phyloP scores from a whole-genome alignment of 2,888 invertebrate genomes.

The Cosmorhoe ocellata region DNA sequence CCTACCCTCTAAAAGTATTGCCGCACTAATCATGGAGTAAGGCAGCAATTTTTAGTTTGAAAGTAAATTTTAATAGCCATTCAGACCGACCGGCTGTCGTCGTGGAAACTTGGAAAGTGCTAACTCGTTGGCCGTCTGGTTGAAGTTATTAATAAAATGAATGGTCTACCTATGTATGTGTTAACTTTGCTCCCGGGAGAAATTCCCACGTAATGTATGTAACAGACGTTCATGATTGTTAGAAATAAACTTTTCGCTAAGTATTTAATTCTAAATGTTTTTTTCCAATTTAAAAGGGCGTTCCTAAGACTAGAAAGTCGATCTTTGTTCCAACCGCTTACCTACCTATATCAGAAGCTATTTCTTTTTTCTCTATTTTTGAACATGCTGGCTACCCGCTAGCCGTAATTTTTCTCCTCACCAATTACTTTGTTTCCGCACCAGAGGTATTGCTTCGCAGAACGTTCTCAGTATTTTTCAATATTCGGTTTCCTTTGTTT shows the following conservation, averaged over 20 bases:
- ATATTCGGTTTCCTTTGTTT: slow-evolving; percentile 43
- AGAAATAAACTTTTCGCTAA: slow-evolving; percentile 10
- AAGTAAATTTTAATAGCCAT: slow-evolving; percentile 52
- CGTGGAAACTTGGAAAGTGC: slow-evolving; percentile 45
- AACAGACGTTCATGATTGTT: slow-evolving; percentile 21
- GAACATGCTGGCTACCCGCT: slow-evolving; percentile 52
- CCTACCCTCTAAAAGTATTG: slow-evolving; percentile 28
- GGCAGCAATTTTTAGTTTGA: slow-evolving; percentile 42
- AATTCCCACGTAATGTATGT: slow-evolving; percentile 24
- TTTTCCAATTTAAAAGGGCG: slow-evolving; percentile 27
- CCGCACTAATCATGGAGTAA: slow-evolving; percentile 37
- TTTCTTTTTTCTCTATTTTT: slow-evolving; percentile 54
- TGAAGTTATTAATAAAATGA: slow-evolving; percentile 49
- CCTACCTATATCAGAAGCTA: slow-evolving; percentile 46
- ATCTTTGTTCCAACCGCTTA: slow-evolving; percentile 51
- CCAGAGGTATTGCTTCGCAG: slow-evolving; percentile 49
- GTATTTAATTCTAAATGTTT: slow-evolving; percentile 5
- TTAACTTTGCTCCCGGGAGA: slow-evolving; percentile 30
- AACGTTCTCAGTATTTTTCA: slow-evolving; percentile 47
- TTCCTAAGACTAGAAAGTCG: slow-evolving; percentile 46
- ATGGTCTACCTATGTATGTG: slow-evolving; percentile 47
- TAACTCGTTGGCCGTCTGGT: slow-evolving; percentile 43
- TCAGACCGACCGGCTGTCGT: slow-evolving; percentile 51
- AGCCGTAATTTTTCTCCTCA: slow-evolving; percentile 63
- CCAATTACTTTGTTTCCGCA: slow-evolving; percentile 66